A percentile compares a stretch with the other conserved stretches of the same genome.
phyloP scores from a whole-genome alignment of 2,113 vertebrate species.

The Pontoporia blainvillei region DNA sequence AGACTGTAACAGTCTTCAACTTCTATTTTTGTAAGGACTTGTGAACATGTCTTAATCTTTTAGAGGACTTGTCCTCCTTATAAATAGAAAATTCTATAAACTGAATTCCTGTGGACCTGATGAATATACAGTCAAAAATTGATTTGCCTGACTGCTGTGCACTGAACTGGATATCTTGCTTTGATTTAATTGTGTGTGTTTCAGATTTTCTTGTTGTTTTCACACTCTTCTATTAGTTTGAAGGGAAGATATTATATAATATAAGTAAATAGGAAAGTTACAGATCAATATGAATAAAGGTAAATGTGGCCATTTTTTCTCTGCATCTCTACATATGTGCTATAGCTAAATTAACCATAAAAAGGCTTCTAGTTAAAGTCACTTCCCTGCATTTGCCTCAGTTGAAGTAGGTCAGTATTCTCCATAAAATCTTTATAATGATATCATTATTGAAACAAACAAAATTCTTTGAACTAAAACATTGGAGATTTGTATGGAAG shows the following conservation, averaged over 20 bases:
- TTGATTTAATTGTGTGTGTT: neutral
- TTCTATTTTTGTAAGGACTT: neutral
- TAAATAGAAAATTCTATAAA: neutral
- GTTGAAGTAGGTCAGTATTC: neutral
- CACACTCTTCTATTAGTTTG: neutral
- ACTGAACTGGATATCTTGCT: neutral
- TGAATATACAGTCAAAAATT: neutral
- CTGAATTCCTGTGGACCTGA: neutral
- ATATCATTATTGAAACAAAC: neutral
- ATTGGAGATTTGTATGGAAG: neutral
- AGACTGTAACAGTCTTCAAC: neutral
- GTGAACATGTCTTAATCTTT: neutral
- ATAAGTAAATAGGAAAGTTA: neutral
- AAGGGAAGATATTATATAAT: neutral
- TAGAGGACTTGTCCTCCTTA: neutral
- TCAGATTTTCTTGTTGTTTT: neutral
- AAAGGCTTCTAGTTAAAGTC: neutral
- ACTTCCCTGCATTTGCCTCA: neutral
- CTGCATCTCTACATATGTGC: neutral
- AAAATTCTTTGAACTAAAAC: neutral
- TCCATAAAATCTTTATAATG: neutral
- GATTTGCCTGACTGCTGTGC: neutral
- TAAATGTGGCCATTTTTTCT: neutral
- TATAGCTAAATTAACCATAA: neutral
- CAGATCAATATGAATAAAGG: neutral